Evolutionary conservation across 2,797 vertebrate genomes (phyloP), one percentile per base, ranked within the genome.

Genomic region (Hoplostethus mediterraneus): DNA sequence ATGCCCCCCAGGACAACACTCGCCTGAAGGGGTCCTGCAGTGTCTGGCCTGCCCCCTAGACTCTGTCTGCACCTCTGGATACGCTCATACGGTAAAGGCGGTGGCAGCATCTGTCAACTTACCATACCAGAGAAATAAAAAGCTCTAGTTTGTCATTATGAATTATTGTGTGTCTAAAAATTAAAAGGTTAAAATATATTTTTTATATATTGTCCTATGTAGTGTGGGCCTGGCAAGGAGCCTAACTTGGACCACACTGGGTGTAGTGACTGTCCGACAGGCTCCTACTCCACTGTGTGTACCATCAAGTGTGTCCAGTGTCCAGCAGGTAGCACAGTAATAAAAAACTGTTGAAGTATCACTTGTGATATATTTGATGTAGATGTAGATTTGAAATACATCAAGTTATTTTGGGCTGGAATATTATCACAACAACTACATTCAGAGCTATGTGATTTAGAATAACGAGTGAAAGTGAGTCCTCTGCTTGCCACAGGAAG

Each of bases 1-100:
- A 51, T 97, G 96, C 54, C 83, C 71, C n/a, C 85, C 92, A 2
- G 96, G 96, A 10, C 92, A 91, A 36, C 92, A 95, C 83, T 98
- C 95, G 0, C 94, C 94, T 4, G 95, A 96, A 53, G 96, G 95
- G 31, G 79, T 94, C 28, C 61, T 90, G 13, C 82, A 89, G 38
- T 98, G 96, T 83, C 72, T 76, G 48, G 51, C 89, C 3, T 97
- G 97, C 71, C 95, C 96, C 0, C 67, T 90, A 49, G 90, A 93
- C 14, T 95, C 88, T 13, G 1, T 93, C 63, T 97, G 96, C 81
- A 87, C 87, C 0, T 92, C 90, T 12, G 96, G 96, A 67, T 89
- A 63, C 45, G 93, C 93, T 57, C 79, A 72, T 8, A 92, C 93
- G 95, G 96, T 97, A 73, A 68, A 3, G 4, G 56, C 33, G 52